These are phyloP conservation scores for Dysmachus trigonus DNA, from an alignment of 2,888 invertebrate species.

Conservation along the genomic window DNA sequence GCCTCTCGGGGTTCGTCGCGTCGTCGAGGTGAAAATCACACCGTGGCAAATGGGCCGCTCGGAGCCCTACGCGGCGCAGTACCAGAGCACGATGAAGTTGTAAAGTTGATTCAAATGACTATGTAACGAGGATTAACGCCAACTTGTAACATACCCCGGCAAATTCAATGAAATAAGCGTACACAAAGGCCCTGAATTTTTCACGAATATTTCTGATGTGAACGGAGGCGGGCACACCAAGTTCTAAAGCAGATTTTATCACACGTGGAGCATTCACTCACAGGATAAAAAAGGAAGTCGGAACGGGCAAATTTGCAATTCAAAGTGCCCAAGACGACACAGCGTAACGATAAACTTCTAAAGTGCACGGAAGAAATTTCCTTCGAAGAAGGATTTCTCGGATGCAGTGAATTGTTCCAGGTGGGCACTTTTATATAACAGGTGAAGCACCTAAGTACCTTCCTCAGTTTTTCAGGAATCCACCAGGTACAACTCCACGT, in stretches of 20 bases:
- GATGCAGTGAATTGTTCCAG: background rate
- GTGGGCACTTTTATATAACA: background rate
- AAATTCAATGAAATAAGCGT: background rate
- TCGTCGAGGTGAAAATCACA: background rate
- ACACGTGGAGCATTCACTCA: background rate
- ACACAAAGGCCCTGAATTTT: background rate
- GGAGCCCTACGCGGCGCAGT: background rate
- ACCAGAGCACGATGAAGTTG: background rate
- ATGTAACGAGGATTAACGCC: conserved; percentile 27
- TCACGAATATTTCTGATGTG: background rate
- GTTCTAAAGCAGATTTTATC: background rate
- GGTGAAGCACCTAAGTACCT: background rate
- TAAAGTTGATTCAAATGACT: conserved; percentile 48
- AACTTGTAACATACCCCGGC: conserved; percentile 6
- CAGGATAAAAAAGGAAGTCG: background rate
- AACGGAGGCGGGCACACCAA: background rate
- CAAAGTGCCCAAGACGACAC: background rate
- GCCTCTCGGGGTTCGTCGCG: background rate
- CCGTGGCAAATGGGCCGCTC: background rate
- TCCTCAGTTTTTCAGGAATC: background rate
- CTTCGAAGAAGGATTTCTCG: background rate
- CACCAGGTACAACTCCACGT: background rate
- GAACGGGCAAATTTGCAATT: background rate
- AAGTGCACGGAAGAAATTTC: background rate
- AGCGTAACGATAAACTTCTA: background rate